Evolutionary conservation across 2,113 vertebrate species (phyloP), one percentile per base, ranked within the genome.

Genomic region (Brachypteracias leptosomus): DNA sequence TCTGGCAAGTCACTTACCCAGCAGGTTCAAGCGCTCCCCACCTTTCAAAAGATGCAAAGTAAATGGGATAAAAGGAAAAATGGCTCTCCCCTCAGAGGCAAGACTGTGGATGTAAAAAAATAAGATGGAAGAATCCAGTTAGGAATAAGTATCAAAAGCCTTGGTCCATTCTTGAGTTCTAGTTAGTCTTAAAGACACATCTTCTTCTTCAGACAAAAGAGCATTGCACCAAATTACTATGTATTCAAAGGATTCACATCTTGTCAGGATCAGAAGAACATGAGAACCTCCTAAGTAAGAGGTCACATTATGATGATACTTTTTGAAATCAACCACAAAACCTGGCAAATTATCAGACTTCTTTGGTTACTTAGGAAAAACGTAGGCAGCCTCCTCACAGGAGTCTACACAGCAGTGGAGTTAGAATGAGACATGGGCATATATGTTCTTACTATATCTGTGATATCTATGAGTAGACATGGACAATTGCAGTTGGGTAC

Each of bases 321-420:
- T 76, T 44, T 49, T 77, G 16, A 70, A 83, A 71, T 66, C 24
- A 78, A 8, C 9, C 19, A 46, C 21, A 52, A 75, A 42, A 20
- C 10, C 11, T 75, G 18, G 35, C 44, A 54, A 84, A 59, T 66
- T 54, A 49, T 10, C 13, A 42, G 25, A 58, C 19, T n/a, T 36
- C 36, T 61, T n/a, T 2, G 2, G 11, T 44, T 73, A 55, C 16
- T 35, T n/a, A 25, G 24, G 25, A 24, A 52, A 70, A 83, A 33
- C 0, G 0, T 24, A 44, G 35, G 29, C 49, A 72, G 5, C 11
- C 14, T 76, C 15, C 11, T 15, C 44, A 20, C 33, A 12, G 26
- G 7, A 51, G 5, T 22, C 49, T 55, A 13, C 25, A 57, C 2
- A 44, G 44, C 13, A 26, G 14, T 46, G 8, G 13, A 35, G 19